Evolutionary conservation across 2,888 invertebrate genomes (phyloP), one percentile per base, ranked within the genome.

Genomic region (Incurvaria masculella): DNA sequence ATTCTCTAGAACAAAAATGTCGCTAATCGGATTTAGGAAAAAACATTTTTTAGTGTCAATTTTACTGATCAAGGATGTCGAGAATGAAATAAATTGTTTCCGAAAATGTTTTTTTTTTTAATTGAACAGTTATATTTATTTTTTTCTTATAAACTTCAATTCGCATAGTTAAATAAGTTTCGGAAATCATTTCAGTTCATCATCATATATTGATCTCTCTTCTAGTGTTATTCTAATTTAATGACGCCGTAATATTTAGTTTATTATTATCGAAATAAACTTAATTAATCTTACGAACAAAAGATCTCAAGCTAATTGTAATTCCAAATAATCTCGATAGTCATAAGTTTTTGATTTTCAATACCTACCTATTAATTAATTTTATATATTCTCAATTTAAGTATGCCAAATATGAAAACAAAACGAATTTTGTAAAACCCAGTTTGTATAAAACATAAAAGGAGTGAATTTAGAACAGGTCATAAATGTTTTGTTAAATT

Each of bases 341-440:
- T 78, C 73, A 72, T 68, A 64, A 59, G 39, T 61, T 56, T 60
- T 62, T 61, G 42, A 61, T 58, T 39, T 59, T 33, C 33, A 33
- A 14, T 33, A n/a, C n/a, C n/a, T n/a, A n/a, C n/a, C n/a, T n/a
- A 33, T 33, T 33, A 53, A 59, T 60, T 59, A 49, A 55, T 63
- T 62, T 56, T 59, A 60, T 65, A 61, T 44, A 60, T 59, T 62
- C 63, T 56, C 53, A 59, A 65, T 66, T 67, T 68, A 68, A 65
- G 69, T 63, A 60, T n/a, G n/a, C 76, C 75, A 76, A 78, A 76
- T 73, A 78, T 75, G 75, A 76, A n/a, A n/a, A n/a, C n/a, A n/a
- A n/a, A n/a, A 72, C 67, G 68, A 68, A 69, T 64, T 66, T 59
- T 63, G 57, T 53, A 58, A 58, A 58, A 8, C 8, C 4, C 33